Percentiles rank a stretch among this genome's conserved stretches.
Conservation (phyloP, 2,888 invertebrate species). For the Perizoma flavofasciatum region DNA sequence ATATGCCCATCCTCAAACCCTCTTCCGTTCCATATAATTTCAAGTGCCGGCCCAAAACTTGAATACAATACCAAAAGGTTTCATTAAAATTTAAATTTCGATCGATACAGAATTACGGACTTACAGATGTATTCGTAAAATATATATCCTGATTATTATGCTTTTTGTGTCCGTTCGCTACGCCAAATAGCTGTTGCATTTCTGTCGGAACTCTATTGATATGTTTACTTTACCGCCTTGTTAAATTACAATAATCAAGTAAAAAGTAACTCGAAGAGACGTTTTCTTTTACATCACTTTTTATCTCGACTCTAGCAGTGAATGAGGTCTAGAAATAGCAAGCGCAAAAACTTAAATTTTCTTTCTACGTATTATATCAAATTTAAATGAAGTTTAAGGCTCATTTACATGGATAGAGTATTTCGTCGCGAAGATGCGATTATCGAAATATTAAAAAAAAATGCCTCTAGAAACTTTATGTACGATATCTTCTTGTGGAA, state of each 20-base stretch:
- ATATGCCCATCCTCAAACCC: slow-evolving; percentile 51
- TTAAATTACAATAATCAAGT: slow-evolving; percentile 21
- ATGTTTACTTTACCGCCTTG: slow-evolving; percentile 29
- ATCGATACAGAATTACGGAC: slow-evolving; percentile 44
- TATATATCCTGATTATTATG: slow-evolving; percentile 11
- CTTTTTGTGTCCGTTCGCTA: slow-evolving; percentile 20
- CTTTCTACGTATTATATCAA: slow-evolving; percentile 29
- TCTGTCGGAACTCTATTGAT: slow-evolving; percentile 22
- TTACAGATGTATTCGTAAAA: slow-evolving; percentile 27
- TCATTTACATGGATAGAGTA: too few relatives aligned
- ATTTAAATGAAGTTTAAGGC: slow-evolving; percentile 30
- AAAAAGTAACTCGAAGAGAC: slow-evolving; percentile 26
- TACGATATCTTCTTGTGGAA: too few relatives aligned
- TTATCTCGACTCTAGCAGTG: slow-evolving; percentile 8
- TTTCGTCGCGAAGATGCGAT: too few relatives aligned
- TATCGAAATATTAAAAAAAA: too few relatives aligned
- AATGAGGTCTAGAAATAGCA: neutral
- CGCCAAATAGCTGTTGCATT: slow-evolving; percentile 18
- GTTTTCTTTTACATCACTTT: slow-evolving; percentile 20
- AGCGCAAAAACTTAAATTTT: slow-evolving; percentile 25
- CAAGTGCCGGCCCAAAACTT: slow-evolving; percentile 61
- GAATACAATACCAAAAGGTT: slow-evolving; percentile 64
- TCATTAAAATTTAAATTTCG: slow-evolving; percentile 65
- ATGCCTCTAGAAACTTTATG: too few relatives aligned
- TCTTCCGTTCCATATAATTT: slow-evolving; percentile 70